Conservation (phyloP, 1,140 invertebrate genomes). For the Wasmannia auropunctata region DNA sequence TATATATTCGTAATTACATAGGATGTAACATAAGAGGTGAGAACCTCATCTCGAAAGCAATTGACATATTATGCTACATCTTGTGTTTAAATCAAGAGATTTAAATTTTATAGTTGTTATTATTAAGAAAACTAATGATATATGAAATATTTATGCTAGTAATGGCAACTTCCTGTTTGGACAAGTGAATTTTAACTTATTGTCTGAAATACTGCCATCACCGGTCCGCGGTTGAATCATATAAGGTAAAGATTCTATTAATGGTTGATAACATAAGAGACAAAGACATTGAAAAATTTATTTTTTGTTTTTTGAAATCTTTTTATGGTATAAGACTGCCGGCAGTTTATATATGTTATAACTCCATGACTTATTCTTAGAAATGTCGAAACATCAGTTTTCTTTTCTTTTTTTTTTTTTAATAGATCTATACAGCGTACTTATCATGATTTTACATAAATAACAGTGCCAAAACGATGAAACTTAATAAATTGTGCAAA, state of each 20-base stretch:
- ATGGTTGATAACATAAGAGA: background rate
- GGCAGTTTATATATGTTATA: background rate
- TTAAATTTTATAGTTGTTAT: background rate
- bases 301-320: background rate
- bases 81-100: background rate
- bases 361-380: slow-evolving; percentile 16
- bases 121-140: background rate
- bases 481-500: background rate
- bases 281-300: background rate
- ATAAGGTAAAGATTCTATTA: background rate
- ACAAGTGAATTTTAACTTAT: background rate
- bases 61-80: background rate
- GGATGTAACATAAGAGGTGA: background rate
- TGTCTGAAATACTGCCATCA: background rate
- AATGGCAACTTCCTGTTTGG: background rate
- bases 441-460: slow-evolving; percentile 33
- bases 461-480: slow-evolving; percentile 31
- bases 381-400: background rate
- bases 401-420: background rate
- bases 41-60: background rate
- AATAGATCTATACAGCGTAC: background rate
- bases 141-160: background rate
- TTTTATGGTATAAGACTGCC: slow-evolving; percentile 9
- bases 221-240: background rate
- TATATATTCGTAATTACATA: background rate